Conservation (phyloP, 2,113 vertebrate genomes). For the Pituophis catenifer region DNA sequence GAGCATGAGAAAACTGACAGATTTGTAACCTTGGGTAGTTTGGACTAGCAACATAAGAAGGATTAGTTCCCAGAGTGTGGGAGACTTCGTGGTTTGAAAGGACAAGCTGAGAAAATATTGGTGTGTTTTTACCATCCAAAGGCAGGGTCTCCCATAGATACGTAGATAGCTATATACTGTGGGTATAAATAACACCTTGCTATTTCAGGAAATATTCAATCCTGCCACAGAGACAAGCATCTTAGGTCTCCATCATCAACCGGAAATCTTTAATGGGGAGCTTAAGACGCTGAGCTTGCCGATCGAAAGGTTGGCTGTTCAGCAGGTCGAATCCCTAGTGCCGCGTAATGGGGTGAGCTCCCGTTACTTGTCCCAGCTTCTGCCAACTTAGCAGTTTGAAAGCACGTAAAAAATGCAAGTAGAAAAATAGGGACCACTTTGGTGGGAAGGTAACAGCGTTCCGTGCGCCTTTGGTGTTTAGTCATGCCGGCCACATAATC, state of each 20-base stretch:
- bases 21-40: background rate
- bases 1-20: background rate
- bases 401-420: no score
- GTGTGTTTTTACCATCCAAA: conserved; percentile 2
- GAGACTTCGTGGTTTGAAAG: background rate
- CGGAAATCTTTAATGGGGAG: background rate
- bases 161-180: background rate
- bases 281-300: no score
- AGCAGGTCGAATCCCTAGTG: no score
- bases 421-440: no score
- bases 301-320: no score
- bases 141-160: accelerated
- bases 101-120: background rate
- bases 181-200: background rate
- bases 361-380: no score
- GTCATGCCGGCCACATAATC: no score
- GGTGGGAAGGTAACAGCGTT: no score
- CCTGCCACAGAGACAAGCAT: background rate
- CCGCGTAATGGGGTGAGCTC: no score
- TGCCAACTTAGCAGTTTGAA: no score
- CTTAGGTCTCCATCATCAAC: background rate
- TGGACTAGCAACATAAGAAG: background rate
- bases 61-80: background rate
- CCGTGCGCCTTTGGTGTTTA: no score
- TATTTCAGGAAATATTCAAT: background rate